Conservation (phyloP, 1,140 invertebrate species). For the Nymphalis io region DNA sequence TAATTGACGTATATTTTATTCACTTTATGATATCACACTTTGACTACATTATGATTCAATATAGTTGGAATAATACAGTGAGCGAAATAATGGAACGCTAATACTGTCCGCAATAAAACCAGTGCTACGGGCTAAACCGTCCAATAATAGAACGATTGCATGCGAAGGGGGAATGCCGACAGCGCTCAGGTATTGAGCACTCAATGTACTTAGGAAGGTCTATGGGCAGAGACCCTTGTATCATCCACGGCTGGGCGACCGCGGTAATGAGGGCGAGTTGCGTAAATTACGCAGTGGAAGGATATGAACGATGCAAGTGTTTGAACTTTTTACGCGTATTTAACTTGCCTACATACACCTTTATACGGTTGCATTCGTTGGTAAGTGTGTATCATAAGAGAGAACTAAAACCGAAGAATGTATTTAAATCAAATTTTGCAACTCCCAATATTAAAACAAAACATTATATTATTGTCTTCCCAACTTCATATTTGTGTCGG, state of each 20-base stretch:
- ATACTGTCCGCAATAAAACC: conserved; percentile 9
- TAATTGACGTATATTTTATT: no score
- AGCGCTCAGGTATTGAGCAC: conserved; percentile 1
- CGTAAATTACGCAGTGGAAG: conserved; percentile 53
- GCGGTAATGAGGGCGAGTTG: conserved; percentile 70
- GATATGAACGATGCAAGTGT: conserved; percentile 60
- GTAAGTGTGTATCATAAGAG: neutral
- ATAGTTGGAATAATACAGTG: neutral
- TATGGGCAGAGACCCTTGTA: conserved; percentile 51
- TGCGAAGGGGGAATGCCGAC: conserved; percentile 15
- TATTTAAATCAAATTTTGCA: no score
- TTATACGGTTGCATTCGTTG: conserved; percentile 18
- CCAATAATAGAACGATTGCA: conserved; percentile 23
- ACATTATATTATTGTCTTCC: no score
- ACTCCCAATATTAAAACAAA: no score
- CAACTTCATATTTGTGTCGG: no score
- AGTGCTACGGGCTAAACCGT: conserved; percentile 7
- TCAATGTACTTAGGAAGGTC: conserved; percentile 25
- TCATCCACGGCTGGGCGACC: conserved; percentile 60
- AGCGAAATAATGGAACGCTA: conserved; percentile 7
- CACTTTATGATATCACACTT: neutral
- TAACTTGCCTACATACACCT: conserved; percentile 41
- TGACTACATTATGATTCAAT: neutral
- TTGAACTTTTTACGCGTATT: conserved; percentile 74
- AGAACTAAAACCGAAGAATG: neutral